Conservation (phyloP, 2,888 invertebrate genomes). For the Amblyjoppa fuscipennis region DNA sequence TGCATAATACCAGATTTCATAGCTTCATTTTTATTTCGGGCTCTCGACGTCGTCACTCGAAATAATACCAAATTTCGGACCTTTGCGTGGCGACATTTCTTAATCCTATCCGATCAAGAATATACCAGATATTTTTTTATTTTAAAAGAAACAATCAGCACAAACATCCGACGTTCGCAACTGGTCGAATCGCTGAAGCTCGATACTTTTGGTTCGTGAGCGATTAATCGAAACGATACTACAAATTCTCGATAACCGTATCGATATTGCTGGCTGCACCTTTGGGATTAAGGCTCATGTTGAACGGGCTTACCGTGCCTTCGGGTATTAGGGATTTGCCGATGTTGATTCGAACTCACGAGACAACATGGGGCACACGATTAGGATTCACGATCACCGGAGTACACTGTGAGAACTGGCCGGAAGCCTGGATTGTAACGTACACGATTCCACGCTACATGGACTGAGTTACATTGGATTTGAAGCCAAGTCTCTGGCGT, state of each 20-base stretch:
- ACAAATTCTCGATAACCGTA: constrained; percentile 8
- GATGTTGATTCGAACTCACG: constrained; percentile 7
- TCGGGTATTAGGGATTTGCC: constrained; percentile 11
- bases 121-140: no score
- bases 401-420: not conserved
- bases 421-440: constrained; percentile 26
- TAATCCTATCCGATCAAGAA: not conserved
- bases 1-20: constrained; percentile 81
- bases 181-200: not conserved
- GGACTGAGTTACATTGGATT: constrained; percentile 20
- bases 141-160: constrained; percentile 1
- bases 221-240: not conserved
- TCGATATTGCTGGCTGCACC: not conserved
- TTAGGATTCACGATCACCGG: constrained; percentile 1
- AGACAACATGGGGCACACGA: not conserved
- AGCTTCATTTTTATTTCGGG: constrained; percentile 66
- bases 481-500: not conserved
- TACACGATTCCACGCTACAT: not conserved
- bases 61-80: constrained; percentile 24
- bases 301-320: not conserved
- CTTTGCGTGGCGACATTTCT: not conserved
- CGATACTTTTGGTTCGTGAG: not conserved
- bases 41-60: not conserved
- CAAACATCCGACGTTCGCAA: constrained; percentile 15
- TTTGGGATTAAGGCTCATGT: not conserved